Percentiles rank a stretch among this genome's conserved stretches.
These are phyloP conservation scores for Keiferia lycopersicella DNA, from an alignment of 2,888 invertebrate genomes.

Conservation along the genomic window DNA sequence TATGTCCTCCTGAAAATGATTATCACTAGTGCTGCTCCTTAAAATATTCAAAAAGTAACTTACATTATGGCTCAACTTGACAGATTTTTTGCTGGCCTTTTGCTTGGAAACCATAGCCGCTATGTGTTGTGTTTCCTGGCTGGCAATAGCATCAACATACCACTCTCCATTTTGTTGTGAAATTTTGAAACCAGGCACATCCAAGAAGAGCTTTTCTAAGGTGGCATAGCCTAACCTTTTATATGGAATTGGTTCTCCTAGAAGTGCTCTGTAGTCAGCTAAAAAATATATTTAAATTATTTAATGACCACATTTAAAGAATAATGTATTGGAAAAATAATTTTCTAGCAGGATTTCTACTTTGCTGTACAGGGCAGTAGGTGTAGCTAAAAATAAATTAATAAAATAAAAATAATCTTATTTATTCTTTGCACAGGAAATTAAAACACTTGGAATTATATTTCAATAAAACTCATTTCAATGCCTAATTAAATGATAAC, in stretches of 20 bases:
- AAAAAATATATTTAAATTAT: constrained; percentile 1
- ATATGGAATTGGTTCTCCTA: constrained; percentile 84
- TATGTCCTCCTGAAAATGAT: background rate
- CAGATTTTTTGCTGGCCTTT: constrained; percentile 66
- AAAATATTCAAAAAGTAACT: constrained; percentile 34
- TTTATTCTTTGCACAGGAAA: no score
- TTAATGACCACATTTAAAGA: no score
- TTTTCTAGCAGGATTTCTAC: no score
- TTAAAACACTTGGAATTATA: no score
- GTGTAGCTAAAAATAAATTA: no score
- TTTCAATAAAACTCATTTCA: no score
- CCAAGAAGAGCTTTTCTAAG: constrained; percentile 81
- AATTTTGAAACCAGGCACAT: constrained; percentile 80
- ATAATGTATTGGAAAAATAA: no score
- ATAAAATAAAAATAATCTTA: no score
- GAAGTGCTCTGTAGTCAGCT: constrained; percentile 84
- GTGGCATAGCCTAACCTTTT: constrained; percentile 80
- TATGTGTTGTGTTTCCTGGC: constrained; percentile 83
- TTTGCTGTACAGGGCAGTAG: no score
- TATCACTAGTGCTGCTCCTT: background rate
- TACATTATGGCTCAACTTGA: constrained; percentile 58
- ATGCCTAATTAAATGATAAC: constrained; percentile 18
- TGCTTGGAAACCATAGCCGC: constrained; percentile 75
- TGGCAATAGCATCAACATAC: constrained; percentile 80
- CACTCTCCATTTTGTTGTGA: constrained; percentile 77